Conservation (phyloP, 2,888 invertebrate genomes). For the Halictus ligatus region DNA sequence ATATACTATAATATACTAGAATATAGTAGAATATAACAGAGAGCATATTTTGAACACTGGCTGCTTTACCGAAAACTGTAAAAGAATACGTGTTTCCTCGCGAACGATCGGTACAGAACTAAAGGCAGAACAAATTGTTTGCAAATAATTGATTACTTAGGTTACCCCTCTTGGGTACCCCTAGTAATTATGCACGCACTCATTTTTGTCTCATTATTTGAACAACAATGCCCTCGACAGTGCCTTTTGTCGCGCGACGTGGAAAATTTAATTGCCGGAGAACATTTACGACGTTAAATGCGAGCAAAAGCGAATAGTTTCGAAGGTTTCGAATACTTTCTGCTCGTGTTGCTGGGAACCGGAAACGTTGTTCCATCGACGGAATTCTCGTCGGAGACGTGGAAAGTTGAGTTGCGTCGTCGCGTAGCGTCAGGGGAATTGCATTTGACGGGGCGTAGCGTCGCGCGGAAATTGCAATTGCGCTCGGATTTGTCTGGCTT, state of each 20-base stretch:
- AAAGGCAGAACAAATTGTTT: too few species aligned
- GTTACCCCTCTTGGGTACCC: too few species aligned
- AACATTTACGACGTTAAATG: not conserved
- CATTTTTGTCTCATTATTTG: too few species aligned
- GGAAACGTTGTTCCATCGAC: not conserved
- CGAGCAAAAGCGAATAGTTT: not conserved
- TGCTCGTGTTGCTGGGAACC: not conserved
- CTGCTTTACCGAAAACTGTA: too few species aligned
- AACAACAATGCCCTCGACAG: too few species aligned
- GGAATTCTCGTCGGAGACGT: not conserved
- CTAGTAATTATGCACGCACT: too few species aligned
- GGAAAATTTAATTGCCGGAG: not conserved
- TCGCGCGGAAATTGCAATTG: constrained; percentile 47
- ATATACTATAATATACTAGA: too few species aligned
- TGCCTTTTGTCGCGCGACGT: not conserved
- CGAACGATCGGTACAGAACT: too few species aligned
- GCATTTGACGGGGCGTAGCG: constrained; percentile 31
- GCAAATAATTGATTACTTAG: too few species aligned
- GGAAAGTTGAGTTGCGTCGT: constrained; percentile 16
- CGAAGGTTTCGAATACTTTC: not conserved
- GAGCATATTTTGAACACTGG: too few species aligned
- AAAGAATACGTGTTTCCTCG: too few species aligned
- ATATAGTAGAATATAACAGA: too few species aligned
- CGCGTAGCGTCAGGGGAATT: constrained; percentile 23
- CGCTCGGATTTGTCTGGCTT: constrained; percentile 24